A percentile compares a stretch with the other conserved stretches of the same genome.
Conservation (phyloP, 2,797 vertebrate species). For the Poecilia picta region DNA sequence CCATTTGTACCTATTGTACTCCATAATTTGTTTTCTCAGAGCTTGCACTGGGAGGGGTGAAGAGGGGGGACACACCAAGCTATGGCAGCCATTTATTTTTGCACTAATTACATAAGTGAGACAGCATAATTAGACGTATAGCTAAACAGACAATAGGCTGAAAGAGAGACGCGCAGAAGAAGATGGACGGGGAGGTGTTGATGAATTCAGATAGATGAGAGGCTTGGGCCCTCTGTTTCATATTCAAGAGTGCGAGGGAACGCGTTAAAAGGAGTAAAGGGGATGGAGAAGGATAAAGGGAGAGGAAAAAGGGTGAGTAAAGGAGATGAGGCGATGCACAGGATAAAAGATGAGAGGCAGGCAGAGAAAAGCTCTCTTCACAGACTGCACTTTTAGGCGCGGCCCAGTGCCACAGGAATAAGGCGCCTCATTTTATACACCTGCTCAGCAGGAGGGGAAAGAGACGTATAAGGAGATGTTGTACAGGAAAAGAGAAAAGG, state of each 20-base stretch:
- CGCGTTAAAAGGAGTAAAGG: slow-evolving; percentile 59
- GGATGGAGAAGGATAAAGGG: slow-evolving; percentile 60
- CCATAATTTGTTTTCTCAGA: slow-evolving; percentile 80
- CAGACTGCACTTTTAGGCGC: slow-evolving; percentile 74
- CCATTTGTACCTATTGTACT: slow-evolving; percentile 83
- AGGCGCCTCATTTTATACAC: slow-evolving; percentile 76
- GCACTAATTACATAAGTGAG: slow-evolving; percentile 81
- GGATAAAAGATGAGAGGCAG: slow-evolving; percentile 73
- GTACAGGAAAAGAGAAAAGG: slow-evolving; percentile 56
- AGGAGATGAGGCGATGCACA: slow-evolving; percentile 61
- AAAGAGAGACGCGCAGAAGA: slow-evolving; percentile 51
- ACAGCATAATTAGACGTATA: slow-evolving; percentile 81
- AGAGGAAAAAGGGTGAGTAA: slow-evolving; percentile 50
- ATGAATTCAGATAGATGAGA: slow-evolving; percentile 59
- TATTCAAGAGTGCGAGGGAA: slow-evolving; percentile 56
- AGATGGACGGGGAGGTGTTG: slow-evolving; percentile 63
- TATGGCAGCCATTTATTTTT: slow-evolving; percentile 77
- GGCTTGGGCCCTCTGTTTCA: slow-evolving; percentile 52
- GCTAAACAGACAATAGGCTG: slow-evolving; percentile 75
- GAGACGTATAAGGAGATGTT: slow-evolving; percentile 59
- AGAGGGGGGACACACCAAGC: slow-evolving; percentile 57
- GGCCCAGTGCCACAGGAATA: slow-evolving; percentile 61
- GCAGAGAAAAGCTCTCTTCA: slow-evolving; percentile 72
- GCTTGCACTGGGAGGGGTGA: slow-evolving; percentile 64
- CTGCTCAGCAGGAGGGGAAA: slow-evolving; percentile 64